These are phyloP conservation scores for Galleria mellonella DNA, from an alignment of 1,140 invertebrate species.

Conservation along the genomic window DNA sequence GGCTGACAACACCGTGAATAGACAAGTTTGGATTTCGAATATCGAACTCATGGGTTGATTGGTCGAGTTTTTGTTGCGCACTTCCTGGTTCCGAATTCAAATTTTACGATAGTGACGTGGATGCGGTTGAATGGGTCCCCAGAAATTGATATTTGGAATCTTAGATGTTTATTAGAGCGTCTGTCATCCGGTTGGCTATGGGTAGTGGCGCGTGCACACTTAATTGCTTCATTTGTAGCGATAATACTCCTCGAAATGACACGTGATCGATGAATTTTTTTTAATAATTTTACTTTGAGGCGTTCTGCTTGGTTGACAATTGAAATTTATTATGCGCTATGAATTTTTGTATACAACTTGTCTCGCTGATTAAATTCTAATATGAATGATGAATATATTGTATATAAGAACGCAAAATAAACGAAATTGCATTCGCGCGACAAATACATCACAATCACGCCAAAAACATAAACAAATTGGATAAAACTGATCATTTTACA, in stretches of 20 bases:
- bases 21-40: conserved; percentile 49
- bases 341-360: too few relatives aligned
- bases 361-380: conserved; percentile 4
- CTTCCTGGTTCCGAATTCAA: conserved; percentile 51
- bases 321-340: background rate
- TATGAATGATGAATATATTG: conserved; percentile 8
- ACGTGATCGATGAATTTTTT: conserved; percentile 5
- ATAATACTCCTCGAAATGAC: conserved; percentile 39
- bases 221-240: conserved; percentile 68
- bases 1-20: conserved; percentile 37
- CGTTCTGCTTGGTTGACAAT: conserved; percentile 16
- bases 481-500: conserved; percentile 64
- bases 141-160: conserved; percentile 71
- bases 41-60: conserved; percentile 56
- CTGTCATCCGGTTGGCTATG: conserved; percentile 59
- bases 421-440: conserved; percentile 21
- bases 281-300: conserved; percentile 11
- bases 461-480: conserved; percentile 43
- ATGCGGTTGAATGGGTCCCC: conserved; percentile 43
- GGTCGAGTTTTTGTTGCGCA: conserved; percentile 60
- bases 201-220: conserved; percentile 51
- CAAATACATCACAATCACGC: conserved; percentile 36
- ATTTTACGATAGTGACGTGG: conserved; percentile 27
- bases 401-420: conserved; percentile 9
- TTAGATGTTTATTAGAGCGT: conserved; percentile 60